Evolutionary conservation across 2,113 vertebrate genomes (phyloP).

Genomic region (Fregetta grallaria): DNA sequence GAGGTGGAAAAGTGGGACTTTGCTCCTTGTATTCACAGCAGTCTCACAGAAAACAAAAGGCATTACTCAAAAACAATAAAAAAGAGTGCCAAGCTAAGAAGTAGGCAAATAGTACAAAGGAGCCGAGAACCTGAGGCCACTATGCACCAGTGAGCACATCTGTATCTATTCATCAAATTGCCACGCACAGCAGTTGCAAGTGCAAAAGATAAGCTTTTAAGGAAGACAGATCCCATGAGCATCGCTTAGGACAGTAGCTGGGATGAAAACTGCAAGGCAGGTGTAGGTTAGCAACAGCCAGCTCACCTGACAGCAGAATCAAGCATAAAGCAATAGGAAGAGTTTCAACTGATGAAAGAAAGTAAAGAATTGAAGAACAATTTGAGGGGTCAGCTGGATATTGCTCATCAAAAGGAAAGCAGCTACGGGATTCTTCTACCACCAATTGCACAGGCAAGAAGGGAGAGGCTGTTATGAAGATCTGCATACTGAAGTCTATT

Average conservation of each 20-base stretch:
- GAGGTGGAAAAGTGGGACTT: neutral
- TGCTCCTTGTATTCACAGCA: neutral
- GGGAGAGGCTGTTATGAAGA: neutral
- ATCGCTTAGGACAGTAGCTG: neutral
- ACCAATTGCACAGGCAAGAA: neutral
- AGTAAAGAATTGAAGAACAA: neutral
- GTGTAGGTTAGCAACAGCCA: neutral
- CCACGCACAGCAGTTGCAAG: neutral
- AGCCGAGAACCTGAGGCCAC: slow-evolving; percentile 39
- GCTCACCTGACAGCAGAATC: neutral
- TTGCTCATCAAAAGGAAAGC: neutral
- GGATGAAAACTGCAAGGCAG: neutral
- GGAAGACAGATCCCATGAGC: slow-evolving; percentile 1
- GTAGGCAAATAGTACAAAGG: slow-evolving; percentile 25
- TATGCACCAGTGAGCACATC: slow-evolving; percentile 25
- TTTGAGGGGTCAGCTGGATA: neutral
- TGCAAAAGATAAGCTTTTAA: slow-evolving; percentile 32
- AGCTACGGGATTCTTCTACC: neutral
- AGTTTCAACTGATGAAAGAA: neutral
- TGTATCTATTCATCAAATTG: slow-evolving; percentile 14
- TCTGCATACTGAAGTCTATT: neutral
- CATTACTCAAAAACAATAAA: neutral
- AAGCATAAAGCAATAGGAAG: neutral
- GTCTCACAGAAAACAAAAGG: neutral
- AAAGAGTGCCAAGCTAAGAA: slow-evolving; percentile 14